phyloP scores from a whole-genome alignment of 2,797 vertebrate genomes.

The Molossus alvarezi region DNA sequence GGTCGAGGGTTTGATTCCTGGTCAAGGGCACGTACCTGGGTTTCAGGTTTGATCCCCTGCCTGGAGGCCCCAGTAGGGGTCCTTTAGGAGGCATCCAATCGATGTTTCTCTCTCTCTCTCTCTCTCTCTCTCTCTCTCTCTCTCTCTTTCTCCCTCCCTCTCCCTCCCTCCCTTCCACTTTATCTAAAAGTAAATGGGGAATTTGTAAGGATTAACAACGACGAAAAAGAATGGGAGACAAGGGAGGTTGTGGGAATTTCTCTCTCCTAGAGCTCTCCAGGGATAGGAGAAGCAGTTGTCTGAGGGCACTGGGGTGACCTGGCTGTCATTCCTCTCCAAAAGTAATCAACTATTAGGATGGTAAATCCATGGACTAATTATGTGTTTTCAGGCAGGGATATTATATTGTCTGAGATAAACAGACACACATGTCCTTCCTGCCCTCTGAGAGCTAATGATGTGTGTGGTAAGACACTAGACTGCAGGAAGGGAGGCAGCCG shows the following conservation, averaged over 20 bases:
- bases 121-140: no score
- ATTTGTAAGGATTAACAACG: no score
- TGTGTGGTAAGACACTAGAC: neutral
- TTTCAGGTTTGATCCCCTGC: no score
- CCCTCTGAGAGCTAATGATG: neutral
- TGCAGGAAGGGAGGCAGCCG: neutral
- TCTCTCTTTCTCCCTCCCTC: no score
- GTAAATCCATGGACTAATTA: neutral
- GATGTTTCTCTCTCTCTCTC: no score
- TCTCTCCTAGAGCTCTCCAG: neutral
- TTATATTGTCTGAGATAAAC: neutral
- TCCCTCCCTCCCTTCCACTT: no score
- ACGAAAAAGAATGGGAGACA: neutral
- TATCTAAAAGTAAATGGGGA: no score
- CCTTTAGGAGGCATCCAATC: no score
- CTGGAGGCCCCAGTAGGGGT: no score
- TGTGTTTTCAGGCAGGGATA: neutral
- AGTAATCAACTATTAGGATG: neutral
- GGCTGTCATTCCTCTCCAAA: neutral
- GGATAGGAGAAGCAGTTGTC: neutral
- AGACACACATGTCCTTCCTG: neutral
- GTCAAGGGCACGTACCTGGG: no score
- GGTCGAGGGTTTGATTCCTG: no score
- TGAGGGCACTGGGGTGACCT: neutral
- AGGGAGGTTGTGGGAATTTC: neutral